Evolutionary conservation across 1,140 invertebrate species (phyloP).

Genomic region (Sitobion miscanthi): DNA sequence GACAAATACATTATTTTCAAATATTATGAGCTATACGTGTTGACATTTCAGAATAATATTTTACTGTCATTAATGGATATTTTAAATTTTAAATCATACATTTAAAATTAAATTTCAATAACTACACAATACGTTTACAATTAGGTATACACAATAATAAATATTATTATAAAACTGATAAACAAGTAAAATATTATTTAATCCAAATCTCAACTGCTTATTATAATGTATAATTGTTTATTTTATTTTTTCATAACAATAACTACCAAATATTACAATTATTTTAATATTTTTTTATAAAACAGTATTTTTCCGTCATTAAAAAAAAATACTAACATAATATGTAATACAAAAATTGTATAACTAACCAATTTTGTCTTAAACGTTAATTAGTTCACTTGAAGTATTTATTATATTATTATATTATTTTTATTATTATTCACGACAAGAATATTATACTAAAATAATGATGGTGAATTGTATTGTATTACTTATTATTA

Average conservation of each 20-base stretch:
- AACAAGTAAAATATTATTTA: background rate
- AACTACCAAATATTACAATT: background rate
- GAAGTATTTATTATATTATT: no score
- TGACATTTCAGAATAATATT: background rate
- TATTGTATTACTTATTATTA: no score
- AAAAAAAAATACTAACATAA: background rate
- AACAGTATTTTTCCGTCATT: background rate
- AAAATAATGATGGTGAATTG: background rate
- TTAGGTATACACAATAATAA: background rate
- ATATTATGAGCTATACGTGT: background rate
- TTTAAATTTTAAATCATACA: background rate
- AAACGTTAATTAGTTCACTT: background rate
- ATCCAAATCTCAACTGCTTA: background rate
- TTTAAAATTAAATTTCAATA: background rate
- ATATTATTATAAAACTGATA: background rate
- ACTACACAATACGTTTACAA: background rate
- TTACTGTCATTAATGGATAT: background rate
- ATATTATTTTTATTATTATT: background rate
- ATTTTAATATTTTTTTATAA: background rate
- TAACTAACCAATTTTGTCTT: background rate
- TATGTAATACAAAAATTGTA: background rate
- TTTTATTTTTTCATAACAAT: background rate
- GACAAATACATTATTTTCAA: background rate
- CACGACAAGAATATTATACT: background rate
- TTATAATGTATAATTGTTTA: background rate